Conservation (phyloP, 1,140 invertebrate species). For the Nomia melanderi region DNA sequence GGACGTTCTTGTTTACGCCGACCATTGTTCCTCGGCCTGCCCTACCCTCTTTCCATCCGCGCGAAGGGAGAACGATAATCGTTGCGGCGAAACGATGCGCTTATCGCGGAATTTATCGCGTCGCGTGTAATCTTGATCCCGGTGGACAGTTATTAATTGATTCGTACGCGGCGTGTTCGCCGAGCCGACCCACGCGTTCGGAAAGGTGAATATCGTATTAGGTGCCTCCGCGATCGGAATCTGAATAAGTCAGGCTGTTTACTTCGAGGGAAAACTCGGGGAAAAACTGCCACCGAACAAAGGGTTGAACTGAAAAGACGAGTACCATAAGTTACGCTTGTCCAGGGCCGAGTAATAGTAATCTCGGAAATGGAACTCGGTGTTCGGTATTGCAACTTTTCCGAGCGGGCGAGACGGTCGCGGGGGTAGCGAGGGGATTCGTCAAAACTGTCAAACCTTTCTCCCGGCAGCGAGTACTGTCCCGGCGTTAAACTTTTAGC, state of each 20-base stretch:
- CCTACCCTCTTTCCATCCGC: too few species aligned
- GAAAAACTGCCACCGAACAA: too few species aligned
- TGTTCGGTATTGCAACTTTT: slow-evolving; percentile 6
- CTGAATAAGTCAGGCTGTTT: background rate
- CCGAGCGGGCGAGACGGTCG: slow-evolving; percentile 28
- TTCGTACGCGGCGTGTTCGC: background rate
- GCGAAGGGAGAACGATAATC: background rate
- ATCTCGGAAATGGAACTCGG: background rate
- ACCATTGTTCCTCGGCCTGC: slow-evolving; percentile 13
- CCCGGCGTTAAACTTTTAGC: slow-evolving; percentile 38
- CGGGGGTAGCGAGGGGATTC: slow-evolving; percentile 39
- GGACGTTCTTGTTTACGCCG: slow-evolving; percentile 13
- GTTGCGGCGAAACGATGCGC: background rate
- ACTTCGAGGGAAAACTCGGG: background rate
- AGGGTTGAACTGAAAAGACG: background rate
- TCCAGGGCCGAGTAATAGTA: background rate
- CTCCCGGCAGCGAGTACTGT: slow-evolving; percentile 2
- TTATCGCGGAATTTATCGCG: slow-evolving; percentile 4
- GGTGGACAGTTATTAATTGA: slow-evolving; percentile 12
- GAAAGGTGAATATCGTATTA: background rate
- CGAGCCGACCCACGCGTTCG: background rate
- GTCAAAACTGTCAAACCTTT: slow-evolving; percentile 57
- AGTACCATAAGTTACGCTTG: background rate
- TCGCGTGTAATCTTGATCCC: background rate
- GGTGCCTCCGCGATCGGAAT: background rate